phyloP scores from a whole-genome alignment of 2,797 vertebrate genomes.

The Intellagama lesueurii region DNA sequence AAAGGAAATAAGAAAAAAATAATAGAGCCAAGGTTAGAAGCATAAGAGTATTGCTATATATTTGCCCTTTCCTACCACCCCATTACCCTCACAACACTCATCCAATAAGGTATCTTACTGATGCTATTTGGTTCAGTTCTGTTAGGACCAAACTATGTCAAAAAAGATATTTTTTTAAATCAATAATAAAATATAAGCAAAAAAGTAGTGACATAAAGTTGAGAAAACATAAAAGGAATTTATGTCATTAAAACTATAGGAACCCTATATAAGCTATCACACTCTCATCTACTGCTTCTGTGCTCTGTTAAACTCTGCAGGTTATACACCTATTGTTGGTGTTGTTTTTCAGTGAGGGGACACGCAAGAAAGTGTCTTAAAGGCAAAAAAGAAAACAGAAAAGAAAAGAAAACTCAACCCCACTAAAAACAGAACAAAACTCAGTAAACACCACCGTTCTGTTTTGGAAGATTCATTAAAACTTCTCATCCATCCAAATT shows the following conservation, averaged over 20 bases:
- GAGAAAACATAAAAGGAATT: neutral
- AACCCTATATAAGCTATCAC: neutral
- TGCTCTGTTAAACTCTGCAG: neutral
- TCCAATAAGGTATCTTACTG: too few relatives aligned
- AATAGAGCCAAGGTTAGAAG: neutral
- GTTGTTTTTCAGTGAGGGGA: too few relatives aligned
- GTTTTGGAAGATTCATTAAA: conserved; percentile 21
- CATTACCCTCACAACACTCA: too few relatives aligned
- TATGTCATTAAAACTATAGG: neutral
- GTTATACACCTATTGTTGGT: too few relatives aligned
- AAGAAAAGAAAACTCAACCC: too few relatives aligned
- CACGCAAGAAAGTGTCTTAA: too few relatives aligned
- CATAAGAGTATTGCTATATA: neutral
- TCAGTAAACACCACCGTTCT: neutral
- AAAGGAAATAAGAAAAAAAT: neutral
- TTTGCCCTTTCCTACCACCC: neutral
- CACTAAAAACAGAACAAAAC: too few relatives aligned
- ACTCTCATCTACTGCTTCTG: neutral
- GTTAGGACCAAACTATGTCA: neutral
- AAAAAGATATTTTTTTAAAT: neutral
- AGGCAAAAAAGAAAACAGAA: too few relatives aligned
- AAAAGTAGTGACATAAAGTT: neutral
- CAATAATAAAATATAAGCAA: neutral
- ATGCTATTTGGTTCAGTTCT: neutral
- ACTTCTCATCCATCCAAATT: conserved; percentile 16